Base-by-base conservation (phyloP, 1,140 invertebrate genomes). In the Panagrolaimus sp. region DNA sequence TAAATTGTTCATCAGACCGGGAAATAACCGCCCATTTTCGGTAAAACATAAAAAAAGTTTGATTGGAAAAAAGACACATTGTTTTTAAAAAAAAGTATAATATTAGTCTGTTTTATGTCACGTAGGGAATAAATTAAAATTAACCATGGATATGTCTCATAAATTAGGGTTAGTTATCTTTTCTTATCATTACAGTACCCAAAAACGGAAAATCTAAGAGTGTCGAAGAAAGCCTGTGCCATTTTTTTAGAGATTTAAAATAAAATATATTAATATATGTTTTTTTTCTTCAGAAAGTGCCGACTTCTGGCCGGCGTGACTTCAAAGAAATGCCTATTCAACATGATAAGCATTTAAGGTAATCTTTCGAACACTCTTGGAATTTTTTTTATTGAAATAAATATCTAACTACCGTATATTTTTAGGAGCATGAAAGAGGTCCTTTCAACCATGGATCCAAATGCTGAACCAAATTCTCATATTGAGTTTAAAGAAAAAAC, bases 391-490 rank as follows among this genome's bases (percentile, higher is more conserved):
- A n/a, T n/a, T 51, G 38, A 20, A 43, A 64, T 13, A 27, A 64
- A 64, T 14, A 20, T 20, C 51, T 16, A 57, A 25, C 69, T 73
- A 42, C 23, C 31, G 31, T 38, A 38, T 38, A 38, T 38, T 38
- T n/a, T 38, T 38, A 79, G 76, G 53, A 73, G 74, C 7, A 81
- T 81, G 79, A 81, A 81, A 71, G 80, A 81, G 69, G 64, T 81
- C 25, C 72, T 81, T 13, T 72, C 79, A 42, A 74, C 70, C 45
- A 81, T 81, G 79, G 79, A 81, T 27, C 80, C 78, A 20, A 66
- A 77, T 53, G 72, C 79, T 16, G 79, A 81, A 57, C 78, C 81
- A 9, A 82, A 81, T 47, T 67, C 72, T 20, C 76, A 83, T 31
- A 62, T 73, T 4, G 80, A 81, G 65, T 72, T 81, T 25, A 83